A percentile compares a stretch with the other conserved stretches of the same genome.
Evolutionary conservation across 2,888 invertebrate genomes (phyloP).

Genomic region (Drosophila paramelanica): DNA sequence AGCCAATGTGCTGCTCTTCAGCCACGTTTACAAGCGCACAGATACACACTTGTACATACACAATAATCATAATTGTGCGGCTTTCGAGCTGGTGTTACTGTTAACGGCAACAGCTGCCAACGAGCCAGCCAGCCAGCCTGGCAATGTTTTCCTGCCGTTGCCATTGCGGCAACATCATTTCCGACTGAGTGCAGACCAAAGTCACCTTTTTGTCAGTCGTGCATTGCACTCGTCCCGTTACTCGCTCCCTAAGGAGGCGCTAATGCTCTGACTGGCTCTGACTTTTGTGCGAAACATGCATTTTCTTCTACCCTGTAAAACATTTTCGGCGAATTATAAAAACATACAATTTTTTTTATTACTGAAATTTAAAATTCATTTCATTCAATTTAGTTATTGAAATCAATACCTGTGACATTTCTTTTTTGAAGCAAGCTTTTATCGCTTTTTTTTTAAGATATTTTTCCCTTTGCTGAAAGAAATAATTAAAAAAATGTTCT

Average conservation of each 20-base stretch:
- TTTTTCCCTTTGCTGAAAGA: too few relatives aligned
- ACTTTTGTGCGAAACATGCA: background rate
- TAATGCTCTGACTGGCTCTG: constrained; percentile 29
- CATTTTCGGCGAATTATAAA: background rate
- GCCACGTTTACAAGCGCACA: constrained; percentile 9
- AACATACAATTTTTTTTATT: too few relatives aligned
- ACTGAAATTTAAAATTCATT: too few relatives aligned
- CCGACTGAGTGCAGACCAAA: constrained; percentile 42
- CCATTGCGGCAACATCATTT: constrained; percentile 47
- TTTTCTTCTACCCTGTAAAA: background rate
- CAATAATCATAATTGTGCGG: constrained; percentile 73
- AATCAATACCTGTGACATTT: too few relatives aligned
- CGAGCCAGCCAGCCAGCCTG: constrained; percentile 2
- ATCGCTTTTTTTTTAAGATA: too few relatives aligned
- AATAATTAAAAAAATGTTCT: too few relatives aligned
- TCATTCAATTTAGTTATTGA: too few relatives aligned
- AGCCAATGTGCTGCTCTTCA: constrained; percentile 41
- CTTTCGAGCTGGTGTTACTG: constrained; percentile 41
- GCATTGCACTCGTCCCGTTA: constrained; percentile 58
- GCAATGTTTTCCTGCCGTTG: constrained; percentile 27
- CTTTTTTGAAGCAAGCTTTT: too few relatives aligned
- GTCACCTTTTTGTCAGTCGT: constrained; percentile 49
- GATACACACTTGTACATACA: constrained; percentile 14
- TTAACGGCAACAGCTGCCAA: constrained; percentile 30
- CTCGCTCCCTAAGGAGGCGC: constrained; percentile 48